Base-by-base conservation (phyloP, 2,113 vertebrate genomes). In the Dunckerocampus dactyliophorus region DNA sequence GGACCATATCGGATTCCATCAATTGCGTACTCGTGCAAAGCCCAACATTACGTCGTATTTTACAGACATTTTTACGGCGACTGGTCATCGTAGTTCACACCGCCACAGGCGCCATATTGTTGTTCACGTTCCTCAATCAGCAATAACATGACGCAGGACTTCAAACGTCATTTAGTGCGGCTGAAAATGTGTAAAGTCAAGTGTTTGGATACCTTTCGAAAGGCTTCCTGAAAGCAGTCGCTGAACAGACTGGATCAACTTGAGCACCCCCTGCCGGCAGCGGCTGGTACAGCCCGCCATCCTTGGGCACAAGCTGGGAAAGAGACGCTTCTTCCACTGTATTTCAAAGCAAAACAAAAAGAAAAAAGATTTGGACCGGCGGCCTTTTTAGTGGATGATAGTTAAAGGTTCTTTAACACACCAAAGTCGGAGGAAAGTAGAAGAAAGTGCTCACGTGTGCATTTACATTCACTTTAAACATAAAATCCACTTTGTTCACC, bases 201-300 rank as follows among this genome's bases (percentile, higher is more conserved):
- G 61, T 21, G 42, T 20, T 15, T 56, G 17, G 8, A 5, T 97
- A 98, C 96, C 95, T 97, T 98, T 96, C 55, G 83, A 89, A 69
- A 98, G 95, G 6, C 92, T 95, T 76, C 95, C 96, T 0, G 92
- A 93, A 78, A 97, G 84, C 62, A 98, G 85, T 80, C 93, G 94
- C 63, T 92, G 93, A 75, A 97, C 45, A 52, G 93, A 94, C 88
- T 92, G 96, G 69, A 92, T 91, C 69, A 95, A 92, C 87, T 95
- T 96, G 71, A 93, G 85, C 24, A 97, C 81, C 39, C 94, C 95
- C 21, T 93, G 92, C 65, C 91, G 93, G 88, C 94, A 97, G 69
- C 93, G 90, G 71, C 84, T 89, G 46, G 92, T 91, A 67, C 95
- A 97, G 77, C 93, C 89, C 42, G 92, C 93, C 96, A 98, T 98